Evolutionary conservation across 2,888 invertebrate genomes (phyloP), one percentile per base, ranked within the genome.

Genomic region (Eristalis intricaria): DNA sequence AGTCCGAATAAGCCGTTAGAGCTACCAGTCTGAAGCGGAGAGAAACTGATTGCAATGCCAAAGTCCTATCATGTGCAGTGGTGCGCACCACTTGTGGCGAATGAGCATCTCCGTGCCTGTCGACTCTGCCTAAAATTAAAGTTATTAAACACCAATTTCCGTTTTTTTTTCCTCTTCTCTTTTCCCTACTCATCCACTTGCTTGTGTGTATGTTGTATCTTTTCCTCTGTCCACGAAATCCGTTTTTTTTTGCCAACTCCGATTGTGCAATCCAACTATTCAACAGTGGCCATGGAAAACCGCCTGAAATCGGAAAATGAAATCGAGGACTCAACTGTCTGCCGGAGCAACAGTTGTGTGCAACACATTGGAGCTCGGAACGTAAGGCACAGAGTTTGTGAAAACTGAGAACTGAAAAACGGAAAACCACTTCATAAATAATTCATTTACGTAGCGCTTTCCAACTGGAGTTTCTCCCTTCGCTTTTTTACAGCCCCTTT

Each of bases 341-440:
- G 60, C 26, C 26, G 66, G 70, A 83, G 87, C 87, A 87, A 87
- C 87, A 87, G 87, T 87, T 87, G 87, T 84, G 79, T 56, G 84
- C 84, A 87, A 87, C 87, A 87, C 87, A 87, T 87, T 84, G 83
- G 35, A 15, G 64, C 58, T 71, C 71, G 29, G 71, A 78, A 83
- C 83, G 73, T 83, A 78, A 66, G 75, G 76, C 74, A 63, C n/a
- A 56, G 71, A 68, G 58, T 32, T 65, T 83, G 78, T 87, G 79
- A 73, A 87, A 87, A 84, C 84, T 83, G 84, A 87, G 87, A 87
- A 87, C 87, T 87, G 84, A 87, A 87, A 87, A 87, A 84, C 87
- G 87, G 87, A 87, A 89, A 90, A 91, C 91, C 92, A 91, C 92
- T 92, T 92, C 92, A 92, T 92, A 92, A 92, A 92, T 92, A 92